Evolutionary conservation across 64 coral and sea anemone species (phyloP).

Genomic region (Actinia equina): DNA sequence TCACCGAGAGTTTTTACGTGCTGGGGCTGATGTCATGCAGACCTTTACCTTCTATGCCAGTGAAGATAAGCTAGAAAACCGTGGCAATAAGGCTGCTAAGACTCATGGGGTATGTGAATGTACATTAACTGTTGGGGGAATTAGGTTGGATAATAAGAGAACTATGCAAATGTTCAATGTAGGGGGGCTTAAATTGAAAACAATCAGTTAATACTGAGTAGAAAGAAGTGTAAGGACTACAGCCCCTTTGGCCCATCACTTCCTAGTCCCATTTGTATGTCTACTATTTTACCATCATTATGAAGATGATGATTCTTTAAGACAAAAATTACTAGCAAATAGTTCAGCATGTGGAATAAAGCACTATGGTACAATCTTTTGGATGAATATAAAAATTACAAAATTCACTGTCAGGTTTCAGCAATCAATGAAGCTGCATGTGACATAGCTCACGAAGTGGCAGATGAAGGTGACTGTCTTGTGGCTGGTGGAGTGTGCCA

Average conservation of each 20-base stretch:
- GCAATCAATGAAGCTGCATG: conserved; percentile 89
- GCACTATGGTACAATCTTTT: no score
- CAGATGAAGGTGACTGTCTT: conserved; percentile 77
- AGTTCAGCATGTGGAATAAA: no score
- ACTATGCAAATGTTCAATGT: no score
- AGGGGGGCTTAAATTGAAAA: no score
- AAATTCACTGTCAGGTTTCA: not conserved
- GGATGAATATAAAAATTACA: no score
- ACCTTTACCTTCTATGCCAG: conserved; percentile 97
- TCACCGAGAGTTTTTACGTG: conserved; percentile 81
- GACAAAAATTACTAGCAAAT: no score
- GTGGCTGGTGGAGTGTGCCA: conserved; percentile 91
- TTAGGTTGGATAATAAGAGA: no score
- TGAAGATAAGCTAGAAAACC: conserved; percentile 89
- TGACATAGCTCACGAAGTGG: conserved; percentile 85
- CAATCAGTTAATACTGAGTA: no score
- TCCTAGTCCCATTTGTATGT: not conserved
- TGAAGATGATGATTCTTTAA: not conserved
- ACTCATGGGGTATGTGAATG: conserved; percentile 55
- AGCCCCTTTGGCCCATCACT: no score
- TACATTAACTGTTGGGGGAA: not conserved
- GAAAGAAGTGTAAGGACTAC: no score
- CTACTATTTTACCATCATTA: not conserved
- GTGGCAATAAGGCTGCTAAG: conserved; percentile 61
- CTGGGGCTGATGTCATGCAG: conserved; percentile 91